A percentile compares a stretch with the other conserved stretches of the same genome.
Conservation (phyloP, 2,888 invertebrate species). For the Polymixis lichenea region DNA sequence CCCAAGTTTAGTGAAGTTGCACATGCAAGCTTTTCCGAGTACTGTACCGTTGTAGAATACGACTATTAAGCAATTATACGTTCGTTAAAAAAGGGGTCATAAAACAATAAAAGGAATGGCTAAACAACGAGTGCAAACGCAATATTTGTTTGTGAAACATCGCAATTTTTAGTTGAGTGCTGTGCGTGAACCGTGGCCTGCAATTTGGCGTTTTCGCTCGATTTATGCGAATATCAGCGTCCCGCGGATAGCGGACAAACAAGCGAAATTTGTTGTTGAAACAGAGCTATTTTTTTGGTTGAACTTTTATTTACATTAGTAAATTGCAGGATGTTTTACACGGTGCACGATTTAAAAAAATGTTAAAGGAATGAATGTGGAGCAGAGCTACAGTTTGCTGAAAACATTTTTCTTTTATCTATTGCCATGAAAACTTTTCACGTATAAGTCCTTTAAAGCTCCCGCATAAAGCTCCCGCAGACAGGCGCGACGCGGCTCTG, state of each 20-base stretch:
- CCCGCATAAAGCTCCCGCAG: no score
- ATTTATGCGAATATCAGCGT: constrained; percentile 88
- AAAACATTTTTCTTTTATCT: constrained; percentile 15
- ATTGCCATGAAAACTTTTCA: constrained; percentile 7
- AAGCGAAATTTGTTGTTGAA: constrained; percentile 85
- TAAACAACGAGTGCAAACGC: constrained; percentile 79
- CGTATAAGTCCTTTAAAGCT: neutral
- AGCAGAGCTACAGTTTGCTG: constrained; percentile 20
- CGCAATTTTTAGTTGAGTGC: constrained; percentile 86
- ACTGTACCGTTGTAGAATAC: constrained; percentile 60
- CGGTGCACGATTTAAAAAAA: constrained; percentile 60
- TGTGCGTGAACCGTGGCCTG: constrained; percentile 84
- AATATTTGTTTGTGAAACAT: constrained; percentile 86
- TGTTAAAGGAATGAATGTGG: constrained; percentile 43
- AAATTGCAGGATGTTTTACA: constrained; percentile 77
- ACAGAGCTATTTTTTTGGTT: constrained; percentile 84
- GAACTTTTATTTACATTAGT: constrained; percentile 84
- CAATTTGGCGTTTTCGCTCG: constrained; percentile 88
- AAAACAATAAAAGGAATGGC: constrained; percentile 77
- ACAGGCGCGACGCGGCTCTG: no score
- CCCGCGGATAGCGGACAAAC: constrained; percentile 87
- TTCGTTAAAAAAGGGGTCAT: constrained; percentile 71
- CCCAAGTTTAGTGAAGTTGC: constrained; percentile 73
- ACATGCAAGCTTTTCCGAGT: constrained; percentile 69
- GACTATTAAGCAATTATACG: constrained; percentile 72